Base-by-base conservation (phyloP, 2,113 vertebrate genomes). In the Atrichornis clamosus region DNA sequence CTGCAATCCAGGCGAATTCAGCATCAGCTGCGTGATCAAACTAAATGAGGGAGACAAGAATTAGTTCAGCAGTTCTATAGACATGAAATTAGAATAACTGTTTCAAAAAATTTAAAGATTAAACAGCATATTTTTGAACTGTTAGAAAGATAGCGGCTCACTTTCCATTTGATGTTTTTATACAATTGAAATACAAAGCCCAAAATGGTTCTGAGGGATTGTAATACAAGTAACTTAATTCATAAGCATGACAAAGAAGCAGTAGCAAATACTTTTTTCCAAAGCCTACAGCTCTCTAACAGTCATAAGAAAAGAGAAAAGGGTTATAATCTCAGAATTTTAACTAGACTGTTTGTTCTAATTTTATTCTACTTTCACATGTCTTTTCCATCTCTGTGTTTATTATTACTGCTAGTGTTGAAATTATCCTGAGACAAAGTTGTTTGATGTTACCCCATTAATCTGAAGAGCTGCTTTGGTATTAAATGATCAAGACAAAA, bases 11-110 rank as follows among this genome's bases (percentile, higher is more conserved):
- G 87, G 98, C 97, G 75, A 99, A 98, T 96, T 99, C 99, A 58
- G 97, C 93, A 94, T 99, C 98, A 84, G 98, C 98, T 28, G 99
- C 98, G 95, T 99, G 98, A 95, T 99, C 99, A 98, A 99, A 99
- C 99, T 99, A 97, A 95, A 97, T 76, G 97, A 97, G 62, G 76
- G 84, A 96, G 89, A 97, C 84, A 94, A 69, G 64, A 93, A 96
- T 95, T 50, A 96, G 85, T 93, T 97, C 80, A 95, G 83, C 3
- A 17, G 83, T 62, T 95, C 89, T 78, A 69, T 5, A 74, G 47
- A 89, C 6, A 27, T 53, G 44, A 84, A 90, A 80, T 87, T 67
- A 74, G 73, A 89, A 53, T 28, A 39, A 76, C 35, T 39, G 27
- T 49, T 86, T 65, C 52, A 52, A 83, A 94, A 65, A 65, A 42